A percentile compares a stretch with the other conserved stretches of the same genome.
These are phyloP conservation scores for Drosophila robusta DNA, from an alignment of 2,888 invertebrate genomes.

Conservation along the genomic window DNA sequence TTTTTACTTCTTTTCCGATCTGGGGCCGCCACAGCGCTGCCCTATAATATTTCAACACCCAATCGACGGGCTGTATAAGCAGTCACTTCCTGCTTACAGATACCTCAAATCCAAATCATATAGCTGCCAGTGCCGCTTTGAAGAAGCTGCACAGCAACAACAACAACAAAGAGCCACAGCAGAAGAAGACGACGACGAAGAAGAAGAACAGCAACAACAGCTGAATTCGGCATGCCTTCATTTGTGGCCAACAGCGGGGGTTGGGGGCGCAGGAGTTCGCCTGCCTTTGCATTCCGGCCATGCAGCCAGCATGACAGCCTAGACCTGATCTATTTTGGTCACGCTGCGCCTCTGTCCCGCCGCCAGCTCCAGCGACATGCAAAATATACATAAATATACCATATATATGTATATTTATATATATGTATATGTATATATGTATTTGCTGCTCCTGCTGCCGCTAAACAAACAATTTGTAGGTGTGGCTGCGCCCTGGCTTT, in stretches of 20 bases:
- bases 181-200: constrained; percentile 37
- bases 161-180: constrained; percentile 37
- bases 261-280: constrained; percentile 30
- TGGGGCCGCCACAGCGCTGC: constrained; percentile 10
- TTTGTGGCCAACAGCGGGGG: neutral
- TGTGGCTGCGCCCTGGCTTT: constrained; percentile 64
- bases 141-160: constrained; percentile 28
- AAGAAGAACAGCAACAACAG: constrained; percentile 41
- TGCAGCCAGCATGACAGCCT: constrained; percentile 80
- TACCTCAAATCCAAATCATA: constrained; percentile 41
- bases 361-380: constrained; percentile 49
- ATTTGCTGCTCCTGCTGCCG: constrained; percentile 16
- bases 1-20: constrained; percentile 13
- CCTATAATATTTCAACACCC: constrained; percentile 75
- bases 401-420: constrained; percentile 4
- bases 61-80: constrained; percentile 57
- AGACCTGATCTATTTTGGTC: constrained; percentile 82
- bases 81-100: constrained; percentile 67
- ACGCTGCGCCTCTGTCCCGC: constrained; percentile 27
- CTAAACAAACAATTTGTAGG: constrained; percentile 78
- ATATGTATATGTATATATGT: constrained; percentile 2
- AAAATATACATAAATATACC: constrained; percentile 55
- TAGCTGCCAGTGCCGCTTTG: constrained; percentile 54
- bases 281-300: constrained; percentile 72
- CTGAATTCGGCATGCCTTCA: constrained; percentile 61